Evolutionary conservation across 2,797 vertebrate species (phyloP).

Genomic region (Pantherophis vulpinus): DNA sequence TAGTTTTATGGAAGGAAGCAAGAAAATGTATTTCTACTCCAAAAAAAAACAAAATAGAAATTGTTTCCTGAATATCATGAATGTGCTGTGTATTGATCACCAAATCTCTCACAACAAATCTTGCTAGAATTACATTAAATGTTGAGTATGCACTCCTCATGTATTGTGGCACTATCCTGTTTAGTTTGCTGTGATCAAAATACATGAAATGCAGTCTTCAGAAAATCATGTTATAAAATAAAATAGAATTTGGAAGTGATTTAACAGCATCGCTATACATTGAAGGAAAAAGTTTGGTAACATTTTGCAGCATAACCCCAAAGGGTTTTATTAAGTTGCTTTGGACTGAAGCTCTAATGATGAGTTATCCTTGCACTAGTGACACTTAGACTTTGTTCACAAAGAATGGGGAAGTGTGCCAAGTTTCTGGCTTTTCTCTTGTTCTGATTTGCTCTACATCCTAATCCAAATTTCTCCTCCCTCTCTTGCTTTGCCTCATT

Average conservation of each 20-base stretch:
- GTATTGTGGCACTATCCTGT: neutral
- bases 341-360: neutral
- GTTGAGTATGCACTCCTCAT: slow-evolving; percentile 15
- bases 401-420: neutral
- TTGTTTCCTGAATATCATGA: neutral
- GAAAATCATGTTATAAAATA: neutral
- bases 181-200: neutral
- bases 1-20: slow-evolving; percentile 7
- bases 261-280: neutral
- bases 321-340: neutral
- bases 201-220: neutral
- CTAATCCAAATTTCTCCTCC: neutral
- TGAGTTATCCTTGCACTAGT: neutral
- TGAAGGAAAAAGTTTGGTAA: neutral
- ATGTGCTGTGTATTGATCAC: slow-evolving; percentile 30
- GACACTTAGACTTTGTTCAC: neutral
- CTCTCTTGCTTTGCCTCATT: neutral
- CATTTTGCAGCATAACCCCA: neutral
- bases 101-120: slow-evolving; percentile 43
- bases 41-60: slow-evolving; percentile 25
- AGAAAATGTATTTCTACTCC: slow-evolving; percentile 11
- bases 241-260: neutral
- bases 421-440: neutral
- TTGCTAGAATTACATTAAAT: slow-evolving; percentile 58
- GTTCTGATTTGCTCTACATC: neutral